Percentiles rank a stretch among this genome's conserved stretches.
Conservation (phyloP, 2,888 invertebrate genomes). For the Drosophila sordidapex region DNA sequence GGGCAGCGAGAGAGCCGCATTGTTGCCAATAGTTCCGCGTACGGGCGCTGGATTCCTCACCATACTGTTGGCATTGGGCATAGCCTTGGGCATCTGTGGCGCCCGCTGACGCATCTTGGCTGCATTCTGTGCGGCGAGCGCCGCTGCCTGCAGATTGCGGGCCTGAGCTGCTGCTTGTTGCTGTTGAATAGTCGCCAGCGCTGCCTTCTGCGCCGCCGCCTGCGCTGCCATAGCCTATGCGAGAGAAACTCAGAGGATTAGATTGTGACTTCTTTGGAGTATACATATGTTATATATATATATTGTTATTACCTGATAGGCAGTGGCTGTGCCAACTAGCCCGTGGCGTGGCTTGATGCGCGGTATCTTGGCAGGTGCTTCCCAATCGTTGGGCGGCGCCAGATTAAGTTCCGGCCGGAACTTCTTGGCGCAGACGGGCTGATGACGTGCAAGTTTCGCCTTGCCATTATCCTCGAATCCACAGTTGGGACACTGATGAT, state of each 20-base stretch:
- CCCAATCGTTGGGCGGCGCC: constrained; percentile 95
- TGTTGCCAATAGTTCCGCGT: constrained; percentile 78
- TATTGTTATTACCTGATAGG: constrained; percentile 83
- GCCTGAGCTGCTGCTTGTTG: constrained; percentile 83
- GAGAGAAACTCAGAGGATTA: background rate
- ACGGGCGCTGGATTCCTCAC: constrained; percentile 78
- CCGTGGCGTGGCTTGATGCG: constrained; percentile 85
- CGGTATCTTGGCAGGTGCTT: constrained; percentile 96
- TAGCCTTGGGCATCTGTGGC: constrained; percentile 73
- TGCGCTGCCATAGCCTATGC: constrained; percentile 85
- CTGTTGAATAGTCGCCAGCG: constrained; percentile 83
- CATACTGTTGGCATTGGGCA: constrained; percentile 68
- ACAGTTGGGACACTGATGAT: constrained; percentile 96
- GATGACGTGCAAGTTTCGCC: constrained; percentile 94
- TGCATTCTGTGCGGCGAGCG: constrained; percentile 82
- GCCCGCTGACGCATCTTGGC: constrained; percentile 83
- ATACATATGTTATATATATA: too few relatives aligned
- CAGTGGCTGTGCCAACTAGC: constrained; percentile 85
- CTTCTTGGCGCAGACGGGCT: constrained; percentile 94
- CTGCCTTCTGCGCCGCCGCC: constrained; percentile 84
- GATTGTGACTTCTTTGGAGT: background rate
- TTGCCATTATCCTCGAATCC: constrained; percentile 97
- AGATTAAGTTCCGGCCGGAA: constrained; percentile 95
- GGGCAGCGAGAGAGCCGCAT: constrained; percentile 82
- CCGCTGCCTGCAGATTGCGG: constrained; percentile 83